Conservation (phyloP, 2,113 vertebrate species). For the Merops nubicus region DNA sequence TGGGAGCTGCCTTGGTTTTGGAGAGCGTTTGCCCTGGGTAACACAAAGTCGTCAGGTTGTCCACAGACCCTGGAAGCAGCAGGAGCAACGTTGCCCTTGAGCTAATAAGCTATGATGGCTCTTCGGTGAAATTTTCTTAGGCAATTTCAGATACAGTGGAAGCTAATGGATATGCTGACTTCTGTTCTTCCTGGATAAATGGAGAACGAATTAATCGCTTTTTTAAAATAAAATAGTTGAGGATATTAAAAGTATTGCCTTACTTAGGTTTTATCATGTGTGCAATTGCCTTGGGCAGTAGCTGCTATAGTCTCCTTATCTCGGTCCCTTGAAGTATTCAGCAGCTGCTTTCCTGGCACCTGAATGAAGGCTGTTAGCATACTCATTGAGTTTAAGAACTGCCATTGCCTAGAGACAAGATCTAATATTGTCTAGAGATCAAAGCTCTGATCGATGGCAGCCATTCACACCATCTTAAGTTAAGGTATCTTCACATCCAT, state of each 20-base stretch:
- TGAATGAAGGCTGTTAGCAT: not conserved
- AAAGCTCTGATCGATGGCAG: not conserved
- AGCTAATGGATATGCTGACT: not conserved
- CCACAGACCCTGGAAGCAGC: not conserved
- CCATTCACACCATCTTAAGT: not conserved
- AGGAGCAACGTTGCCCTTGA: not conserved
- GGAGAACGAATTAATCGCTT: not conserved
- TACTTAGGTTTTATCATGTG: not conserved
- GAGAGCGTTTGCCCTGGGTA: not conserved
- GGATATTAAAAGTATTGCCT: not conserved
- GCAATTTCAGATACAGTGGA: not conserved
- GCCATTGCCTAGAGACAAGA: not conserved
- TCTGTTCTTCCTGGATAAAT: not conserved
- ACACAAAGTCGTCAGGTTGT: not conserved
- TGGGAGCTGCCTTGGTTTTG: not conserved
- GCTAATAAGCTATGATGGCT: not conserved
- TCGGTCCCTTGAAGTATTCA: not conserved
- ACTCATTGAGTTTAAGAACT: not conserved
- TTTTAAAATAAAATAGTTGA: not conserved
- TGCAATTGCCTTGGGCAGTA: not conserved
- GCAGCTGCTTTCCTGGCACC: not conserved
- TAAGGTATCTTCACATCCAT: not conserved
- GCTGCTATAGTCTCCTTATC: not conserved
- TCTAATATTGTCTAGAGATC: not conserved
- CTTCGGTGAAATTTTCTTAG: not conserved